phyloP scores from a whole-genome alignment of 1,140 invertebrate genomes.

The Papilio aristodemus region DNA sequence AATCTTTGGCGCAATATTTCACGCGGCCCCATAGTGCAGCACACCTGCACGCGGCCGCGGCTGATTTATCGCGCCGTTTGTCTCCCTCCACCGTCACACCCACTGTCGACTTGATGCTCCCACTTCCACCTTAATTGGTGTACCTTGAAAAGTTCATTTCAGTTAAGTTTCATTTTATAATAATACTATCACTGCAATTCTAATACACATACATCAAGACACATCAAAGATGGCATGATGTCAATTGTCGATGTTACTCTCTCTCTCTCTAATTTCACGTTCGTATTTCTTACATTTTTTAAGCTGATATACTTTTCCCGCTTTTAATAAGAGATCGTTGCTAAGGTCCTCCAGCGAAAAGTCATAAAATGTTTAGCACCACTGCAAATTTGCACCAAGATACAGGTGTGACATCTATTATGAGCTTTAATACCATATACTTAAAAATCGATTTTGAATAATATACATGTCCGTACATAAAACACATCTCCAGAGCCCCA shows the following conservation, averaged over 20 bases:
- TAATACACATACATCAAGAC: no score
- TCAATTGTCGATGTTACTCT: no score
- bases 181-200: neutral
- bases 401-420: neutral
- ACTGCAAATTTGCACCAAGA: slow-evolving; percentile 43
- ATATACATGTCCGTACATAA: slow-evolving; percentile 15
- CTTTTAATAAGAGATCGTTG: no score
- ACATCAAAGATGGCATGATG: no score
- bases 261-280: no score
- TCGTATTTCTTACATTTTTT: no score
- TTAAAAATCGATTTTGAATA: slow-evolving; percentile 27
- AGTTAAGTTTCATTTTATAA: neutral
- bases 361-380: slow-evolving; percentile 54
- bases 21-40: slow-evolving; percentile 53
- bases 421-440: neutral
- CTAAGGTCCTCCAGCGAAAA: slow-evolving; percentile 38
- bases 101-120: slow-evolving; percentile 10
- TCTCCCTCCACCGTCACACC: slow-evolving; percentile 42
- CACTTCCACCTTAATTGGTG: slow-evolving; percentile 9
- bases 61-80: slow-evolving; percentile 65
- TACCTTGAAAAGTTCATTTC: neutral
- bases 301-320: no score
- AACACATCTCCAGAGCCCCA: slow-evolving; percentile 54
- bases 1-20: slow-evolving; percentile 58
- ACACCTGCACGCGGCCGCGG: slow-evolving; percentile 63